phyloP scores from a whole-genome alignment of 30 jellyfish, hydroid and myxozoan genomes.

The Turritopsis dohrnii region DNA sequence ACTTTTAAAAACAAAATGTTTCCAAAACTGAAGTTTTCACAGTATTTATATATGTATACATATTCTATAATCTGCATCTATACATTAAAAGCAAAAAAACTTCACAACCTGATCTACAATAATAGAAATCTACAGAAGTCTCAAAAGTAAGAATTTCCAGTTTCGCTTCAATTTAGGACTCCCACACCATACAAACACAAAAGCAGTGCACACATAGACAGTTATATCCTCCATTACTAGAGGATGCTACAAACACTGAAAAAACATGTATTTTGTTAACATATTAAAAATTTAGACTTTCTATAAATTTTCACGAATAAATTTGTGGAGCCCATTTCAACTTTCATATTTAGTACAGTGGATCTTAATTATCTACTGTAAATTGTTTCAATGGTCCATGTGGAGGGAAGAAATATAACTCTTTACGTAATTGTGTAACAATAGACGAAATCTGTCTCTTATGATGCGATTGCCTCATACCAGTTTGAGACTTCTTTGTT shows the following conservation, averaged over 20 bases:
- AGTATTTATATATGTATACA: too few relatives aligned
- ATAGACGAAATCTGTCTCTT: constrained; percentile 93
- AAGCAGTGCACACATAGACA: too few relatives aligned
- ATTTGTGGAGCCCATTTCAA: too few relatives aligned
- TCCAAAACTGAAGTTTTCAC: neutral
- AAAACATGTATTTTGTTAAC: too few relatives aligned
- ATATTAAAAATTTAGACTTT: too few relatives aligned
- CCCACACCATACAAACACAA: neutral
- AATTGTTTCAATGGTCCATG: constrained; percentile 59
- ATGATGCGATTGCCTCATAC: constrained; percentile 75
- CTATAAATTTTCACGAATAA: too few relatives aligned
- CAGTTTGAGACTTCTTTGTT: constrained; percentile 91
- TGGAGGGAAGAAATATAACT: constrained; percentile 84
- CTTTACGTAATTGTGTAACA: constrained; percentile 85
- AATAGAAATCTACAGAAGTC: neutral
- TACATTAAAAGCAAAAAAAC: neutral
- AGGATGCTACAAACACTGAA: too few relatives aligned
- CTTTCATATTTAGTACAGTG: too few relatives aligned
- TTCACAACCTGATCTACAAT: neutral
- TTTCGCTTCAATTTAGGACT: too few relatives aligned
- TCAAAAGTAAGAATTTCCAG: neutral
- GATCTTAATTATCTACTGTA: neutral
- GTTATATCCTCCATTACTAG: too few relatives aligned
- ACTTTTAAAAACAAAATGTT: neutral
- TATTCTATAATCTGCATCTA: neutral